Percentiles rank a stretch among this genome's conserved stretches.
phyloP scores from a whole-genome alignment of 2,888 invertebrate genomes.

The Scotopteryx bipunctaria region DNA sequence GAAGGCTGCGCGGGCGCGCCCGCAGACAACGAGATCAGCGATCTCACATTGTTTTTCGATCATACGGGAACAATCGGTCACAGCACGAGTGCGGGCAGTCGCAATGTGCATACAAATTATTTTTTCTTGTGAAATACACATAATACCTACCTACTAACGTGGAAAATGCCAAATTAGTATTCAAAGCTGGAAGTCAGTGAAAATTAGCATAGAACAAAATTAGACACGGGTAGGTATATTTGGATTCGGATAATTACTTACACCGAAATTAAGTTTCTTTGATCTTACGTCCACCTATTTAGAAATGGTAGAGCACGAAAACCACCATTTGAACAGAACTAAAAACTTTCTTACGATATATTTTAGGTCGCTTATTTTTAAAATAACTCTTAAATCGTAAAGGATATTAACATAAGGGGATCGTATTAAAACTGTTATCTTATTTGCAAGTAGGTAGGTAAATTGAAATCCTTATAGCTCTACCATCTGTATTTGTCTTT shows the following conservation, averaged over 20 bases:
- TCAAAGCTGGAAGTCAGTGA: slow-evolving; percentile 19
- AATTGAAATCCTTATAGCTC: too few relatives aligned
- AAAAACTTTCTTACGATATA: neutral
- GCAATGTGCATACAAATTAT: slow-evolving; percentile 68
- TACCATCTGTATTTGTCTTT: too few relatives aligned
- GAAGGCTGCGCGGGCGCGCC: slow-evolving; percentile 70
- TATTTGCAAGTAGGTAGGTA: too few relatives aligned
- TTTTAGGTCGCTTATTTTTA: too few relatives aligned
- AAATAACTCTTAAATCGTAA: too few relatives aligned
- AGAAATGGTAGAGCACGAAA: slow-evolving; percentile 6
- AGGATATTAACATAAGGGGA: too few relatives aligned
- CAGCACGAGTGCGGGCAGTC: slow-evolving; percentile 56
- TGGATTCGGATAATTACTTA: slow-evolving; percentile 19
- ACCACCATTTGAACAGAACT: neutral
- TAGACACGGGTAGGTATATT: slow-evolving; percentile 20
- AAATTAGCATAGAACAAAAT: slow-evolving; percentile 23
- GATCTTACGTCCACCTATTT: slow-evolving; percentile 25
- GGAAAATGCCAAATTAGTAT: slow-evolving; percentile 30
- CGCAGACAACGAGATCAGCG: slow-evolving; percentile 37
- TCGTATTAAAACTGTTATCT: too few relatives aligned
- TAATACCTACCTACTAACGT: too few relatives aligned
- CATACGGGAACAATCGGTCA: slow-evolving; percentile 68
- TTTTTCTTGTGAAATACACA: slow-evolving; percentile 46
- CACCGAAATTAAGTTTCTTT: slow-evolving; percentile 19
- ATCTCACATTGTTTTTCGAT: slow-evolving; percentile 60